Evolutionary conservation across 1,140 invertebrate genomes (phyloP).

Genomic region (Ips typographus): DNA sequence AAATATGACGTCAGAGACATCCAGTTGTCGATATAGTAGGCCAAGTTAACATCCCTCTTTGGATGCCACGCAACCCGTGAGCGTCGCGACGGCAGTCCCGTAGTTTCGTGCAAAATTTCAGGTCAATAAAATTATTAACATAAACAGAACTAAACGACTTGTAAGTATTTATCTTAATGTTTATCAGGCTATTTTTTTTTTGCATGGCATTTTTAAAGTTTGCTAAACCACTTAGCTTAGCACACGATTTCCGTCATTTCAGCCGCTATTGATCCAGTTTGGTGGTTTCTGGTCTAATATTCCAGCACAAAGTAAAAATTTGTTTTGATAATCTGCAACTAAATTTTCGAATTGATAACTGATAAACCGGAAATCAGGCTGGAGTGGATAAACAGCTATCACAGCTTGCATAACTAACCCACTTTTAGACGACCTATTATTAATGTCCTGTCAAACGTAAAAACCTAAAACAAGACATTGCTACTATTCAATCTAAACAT

Average conservation of each 20-base stretch:
- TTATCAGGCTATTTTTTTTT: not conserved
- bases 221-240: not conserved
- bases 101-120: slow-evolving; percentile 16
- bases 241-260: not conserved
- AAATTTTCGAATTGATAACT: not conserved
- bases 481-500: too few species aligned
- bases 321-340: not conserved
- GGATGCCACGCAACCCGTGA: slow-evolving; percentile 11
- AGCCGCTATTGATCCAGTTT: not conserved
- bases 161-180: slow-evolving; percentile 19
- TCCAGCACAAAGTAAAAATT: not conserved
- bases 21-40: too few species aligned
- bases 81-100: slow-evolving; percentile 14
- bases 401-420: too few species aligned
- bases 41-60: too few species aligned
- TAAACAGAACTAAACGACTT: slow-evolving; percentile 13
- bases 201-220: slow-evolving; percentile 8
- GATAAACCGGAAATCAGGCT: too few species aligned
- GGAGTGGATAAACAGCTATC: too few species aligned
- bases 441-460: too few species aligned
- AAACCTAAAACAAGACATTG: too few species aligned
- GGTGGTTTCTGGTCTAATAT: not conserved
- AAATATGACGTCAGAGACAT: too few species aligned
- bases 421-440: too few species aligned
- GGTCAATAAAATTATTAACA: slow-evolving; percentile 18